A percentile compares a stretch with the other conserved stretches of the same genome.
Conservation (phyloP, 2,797 vertebrate genomes). For the Botia almorhae region DNA sequence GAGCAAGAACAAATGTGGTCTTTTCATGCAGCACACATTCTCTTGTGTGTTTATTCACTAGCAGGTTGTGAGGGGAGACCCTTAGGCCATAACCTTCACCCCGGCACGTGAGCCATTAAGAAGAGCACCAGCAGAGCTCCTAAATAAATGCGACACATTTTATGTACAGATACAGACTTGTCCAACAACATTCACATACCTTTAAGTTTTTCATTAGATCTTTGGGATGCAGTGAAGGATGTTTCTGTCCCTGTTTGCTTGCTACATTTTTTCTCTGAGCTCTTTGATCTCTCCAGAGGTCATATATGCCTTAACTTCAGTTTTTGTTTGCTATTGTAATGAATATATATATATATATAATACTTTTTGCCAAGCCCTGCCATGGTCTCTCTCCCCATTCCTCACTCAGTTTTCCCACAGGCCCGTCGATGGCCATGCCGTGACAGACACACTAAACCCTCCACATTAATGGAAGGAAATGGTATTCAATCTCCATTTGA, state of each 20-base stretch:
- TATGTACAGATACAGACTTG: too few species aligned
- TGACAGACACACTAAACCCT: slow-evolving; percentile 92
- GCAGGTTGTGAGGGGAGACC: slow-evolving; percentile 25
- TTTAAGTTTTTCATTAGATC: too few species aligned
- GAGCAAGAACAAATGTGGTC: neutral
- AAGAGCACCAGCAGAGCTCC: neutral
- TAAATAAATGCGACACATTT: slow-evolving; percentile 12
- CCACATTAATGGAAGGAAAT: slow-evolving; percentile 94
- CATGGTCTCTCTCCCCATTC: slow-evolving; percentile 80
- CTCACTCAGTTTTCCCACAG: slow-evolving; percentile 87
- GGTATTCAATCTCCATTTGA: slow-evolving; percentile 93
- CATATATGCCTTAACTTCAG: slow-evolving; percentile 47
- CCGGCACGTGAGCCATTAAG: slow-evolving; percentile 20
- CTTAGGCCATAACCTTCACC: slow-evolving; percentile 38
- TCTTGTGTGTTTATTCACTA: slow-evolving; percentile 18
- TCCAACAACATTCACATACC: neutral
- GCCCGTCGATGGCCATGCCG: slow-evolving; percentile 83
- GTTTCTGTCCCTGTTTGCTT: neutral
- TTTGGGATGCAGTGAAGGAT: neutral
- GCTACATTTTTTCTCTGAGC: neutral
- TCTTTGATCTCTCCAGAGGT: slow-evolving; percentile 30
- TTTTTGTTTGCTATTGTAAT: slow-evolving; percentile 65
- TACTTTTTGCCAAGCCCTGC: slow-evolving; percentile 76
- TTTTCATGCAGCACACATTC: slow-evolving; percentile 22
- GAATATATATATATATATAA: slow-evolving; percentile 68